phyloP scores from a whole-genome alignment of 2,888 invertebrate species.

The Hedychridium roseum region DNA sequence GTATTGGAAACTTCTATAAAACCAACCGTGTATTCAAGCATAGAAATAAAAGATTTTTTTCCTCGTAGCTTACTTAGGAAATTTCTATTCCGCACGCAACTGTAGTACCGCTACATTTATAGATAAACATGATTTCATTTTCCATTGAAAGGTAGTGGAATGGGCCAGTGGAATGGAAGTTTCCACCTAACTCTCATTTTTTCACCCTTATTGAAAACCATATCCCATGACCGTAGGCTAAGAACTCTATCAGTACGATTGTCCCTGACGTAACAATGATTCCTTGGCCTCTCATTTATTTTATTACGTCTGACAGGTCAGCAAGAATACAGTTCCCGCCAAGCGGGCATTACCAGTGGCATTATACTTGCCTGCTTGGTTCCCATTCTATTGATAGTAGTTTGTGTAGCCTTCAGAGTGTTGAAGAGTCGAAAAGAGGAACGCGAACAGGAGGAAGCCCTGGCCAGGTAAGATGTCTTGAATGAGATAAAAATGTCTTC shows the following conservation, averaged over 20 bases:
- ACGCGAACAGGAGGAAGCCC: constrained; percentile 64
- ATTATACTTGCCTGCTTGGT: constrained; percentile 80
- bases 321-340: constrained; percentile 80
- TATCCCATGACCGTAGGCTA: no score
- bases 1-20: no score
- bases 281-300: neutral
- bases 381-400: constrained; percentile 75
- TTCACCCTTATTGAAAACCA: no score
- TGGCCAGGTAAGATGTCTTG: constrained; percentile 51
- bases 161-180: constrained; percentile 63
- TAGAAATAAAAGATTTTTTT: no score
- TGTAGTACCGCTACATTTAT: constrained; percentile 5
- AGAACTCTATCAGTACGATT: no score
- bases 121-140: neutral
- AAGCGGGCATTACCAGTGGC: constrained; percentile 80
- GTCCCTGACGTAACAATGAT: neutral
- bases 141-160: constrained; percentile 2
- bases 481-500: neutral
- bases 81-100: constrained; percentile 64
- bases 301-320: constrained; percentile 68
- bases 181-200: constrained; percentile 48
- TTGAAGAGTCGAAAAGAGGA: constrained; percentile 67
- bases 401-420: constrained; percentile 73
- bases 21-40: no score
- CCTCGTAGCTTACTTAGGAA: constrained; percentile 41